phyloP scores from a whole-genome alignment of 2,113 vertebrate genomes.

The Thalassoma bifasciatum region DNA sequence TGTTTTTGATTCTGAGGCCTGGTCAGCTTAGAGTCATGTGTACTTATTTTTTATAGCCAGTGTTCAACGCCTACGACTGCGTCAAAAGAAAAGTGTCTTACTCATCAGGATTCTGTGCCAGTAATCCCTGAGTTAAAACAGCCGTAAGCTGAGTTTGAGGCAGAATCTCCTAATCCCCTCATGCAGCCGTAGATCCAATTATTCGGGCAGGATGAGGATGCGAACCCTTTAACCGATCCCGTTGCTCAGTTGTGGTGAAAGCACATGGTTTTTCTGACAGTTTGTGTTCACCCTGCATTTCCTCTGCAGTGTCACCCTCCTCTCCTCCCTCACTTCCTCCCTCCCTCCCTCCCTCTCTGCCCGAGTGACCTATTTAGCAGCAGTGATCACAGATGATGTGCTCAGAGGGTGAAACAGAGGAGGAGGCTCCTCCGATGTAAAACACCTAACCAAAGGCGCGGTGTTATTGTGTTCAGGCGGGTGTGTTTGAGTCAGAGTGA shows the following conservation, averaged over 20 bases:
- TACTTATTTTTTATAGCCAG: background rate
- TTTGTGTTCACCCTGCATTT: conserved; percentile 23
- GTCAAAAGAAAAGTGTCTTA: conserved; percentile 4
- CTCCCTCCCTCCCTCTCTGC: conserved; percentile 64
- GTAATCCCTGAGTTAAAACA: conserved; percentile 46
- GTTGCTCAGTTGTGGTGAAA: conserved; percentile 19
- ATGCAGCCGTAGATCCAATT: conserved; percentile 34
- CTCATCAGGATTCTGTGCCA: conserved; percentile 32
- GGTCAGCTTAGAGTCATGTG: conserved; percentile 6
- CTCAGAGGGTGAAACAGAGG: conserved; percentile 26
- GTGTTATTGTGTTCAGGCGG: conserved; percentile 41
- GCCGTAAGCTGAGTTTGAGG: conserved; percentile 25
- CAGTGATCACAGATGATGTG: conserved; percentile 51
- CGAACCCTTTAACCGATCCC: conserved; percentile 9
- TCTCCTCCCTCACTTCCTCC: conserved; percentile 32
- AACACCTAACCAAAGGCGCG: conserved; percentile 23
- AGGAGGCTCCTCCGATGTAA: conserved; percentile 48
- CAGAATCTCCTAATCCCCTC: conserved; percentile 47
- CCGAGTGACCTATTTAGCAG: conserved; percentile 80
- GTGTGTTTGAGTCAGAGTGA: conserved; percentile 18
- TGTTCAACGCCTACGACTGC: background rate
- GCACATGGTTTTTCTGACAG: conserved; percentile 5
- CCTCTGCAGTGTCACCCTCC: conserved; percentile 55
- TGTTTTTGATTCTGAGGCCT: conserved; percentile 1
- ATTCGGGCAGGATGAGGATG: conserved; percentile 37